Evolutionary conservation across 2,113 vertebrate species (phyloP).

Genomic region (Tichodroma muraria): DNA sequence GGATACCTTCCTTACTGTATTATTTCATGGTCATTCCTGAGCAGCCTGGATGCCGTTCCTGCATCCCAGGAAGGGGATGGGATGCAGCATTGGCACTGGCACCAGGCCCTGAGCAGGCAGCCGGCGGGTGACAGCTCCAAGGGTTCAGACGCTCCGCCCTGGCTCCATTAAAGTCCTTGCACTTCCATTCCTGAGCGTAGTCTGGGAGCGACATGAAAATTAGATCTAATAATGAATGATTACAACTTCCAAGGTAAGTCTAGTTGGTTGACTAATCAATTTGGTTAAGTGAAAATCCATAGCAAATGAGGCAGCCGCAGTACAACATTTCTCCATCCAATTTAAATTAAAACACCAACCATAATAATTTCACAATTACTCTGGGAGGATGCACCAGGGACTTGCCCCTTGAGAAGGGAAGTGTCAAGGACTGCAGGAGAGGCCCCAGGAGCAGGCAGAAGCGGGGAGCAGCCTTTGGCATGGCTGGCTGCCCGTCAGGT

Average conservation of each 20-base stretch:
- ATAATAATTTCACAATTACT: conserved; percentile 78
- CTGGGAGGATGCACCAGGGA: conserved; percentile 70
- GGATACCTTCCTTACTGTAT: rapidly evolving
- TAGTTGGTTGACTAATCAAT: conserved; percentile 84
- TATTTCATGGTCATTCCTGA: rapidly evolving
- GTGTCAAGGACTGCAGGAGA: conserved; percentile 66
- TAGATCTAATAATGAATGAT: conserved; percentile 81
- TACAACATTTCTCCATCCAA: conserved; percentile 80
- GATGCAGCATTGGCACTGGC: neutral
- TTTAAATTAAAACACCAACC: conserved; percentile 80
- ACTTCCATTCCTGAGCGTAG: conserved; percentile 59
- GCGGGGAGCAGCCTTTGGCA: neutral
- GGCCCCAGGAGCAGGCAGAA: neutral
- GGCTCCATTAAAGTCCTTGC: neutral
- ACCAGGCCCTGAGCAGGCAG: neutral
- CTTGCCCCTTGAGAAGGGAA: conserved; percentile 68
- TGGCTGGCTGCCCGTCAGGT: neutral
- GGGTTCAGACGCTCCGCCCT: neutral
- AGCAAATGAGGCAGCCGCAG: conserved; percentile 78
- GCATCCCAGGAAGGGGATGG: neutral
- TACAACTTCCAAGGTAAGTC: conserved; percentile 81
- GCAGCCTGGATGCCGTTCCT: neutral
- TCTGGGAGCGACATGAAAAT: conserved; percentile 65
- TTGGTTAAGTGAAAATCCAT: conserved; percentile 86
- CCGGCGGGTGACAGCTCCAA: neutral